These are phyloP conservation scores for Boulengeromyrus knoepffleri DNA, from an alignment of 2,113 vertebrate genomes.

Conservation along the genomic window DNA sequence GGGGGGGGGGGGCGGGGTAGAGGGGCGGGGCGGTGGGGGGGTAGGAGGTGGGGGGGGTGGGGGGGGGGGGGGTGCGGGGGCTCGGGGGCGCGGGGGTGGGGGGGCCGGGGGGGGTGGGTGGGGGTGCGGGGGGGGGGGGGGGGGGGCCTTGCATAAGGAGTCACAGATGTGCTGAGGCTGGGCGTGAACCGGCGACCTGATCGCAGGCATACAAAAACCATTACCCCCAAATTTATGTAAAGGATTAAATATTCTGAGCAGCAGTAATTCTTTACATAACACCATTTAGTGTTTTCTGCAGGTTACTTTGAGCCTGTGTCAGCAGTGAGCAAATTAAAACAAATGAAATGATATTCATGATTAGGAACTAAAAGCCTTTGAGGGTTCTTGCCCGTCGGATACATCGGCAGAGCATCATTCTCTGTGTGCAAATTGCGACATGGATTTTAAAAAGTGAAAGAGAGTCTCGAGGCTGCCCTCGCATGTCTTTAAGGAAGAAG, in stretches of 20 bases:
- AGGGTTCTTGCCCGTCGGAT: neutral
- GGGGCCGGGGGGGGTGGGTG: too few relatives aligned
- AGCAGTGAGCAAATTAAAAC: neutral
- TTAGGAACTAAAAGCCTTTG: neutral
- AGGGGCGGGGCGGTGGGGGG: too few relatives aligned
- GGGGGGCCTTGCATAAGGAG: too few relatives aligned
- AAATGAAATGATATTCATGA: neutral
- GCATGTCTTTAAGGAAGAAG: neutral
- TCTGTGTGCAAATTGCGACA: neutral
- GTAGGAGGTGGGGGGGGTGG: too few relatives aligned
- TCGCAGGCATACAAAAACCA: neutral
- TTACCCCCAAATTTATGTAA: neutral
- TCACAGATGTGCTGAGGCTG: too few relatives aligned
- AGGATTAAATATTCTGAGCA: neutral
- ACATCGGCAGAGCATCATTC: neutral
- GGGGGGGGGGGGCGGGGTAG: too few relatives aligned
- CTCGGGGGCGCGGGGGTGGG: too few relatives aligned
- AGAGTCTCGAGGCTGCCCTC: neutral
- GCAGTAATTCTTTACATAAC: neutral
- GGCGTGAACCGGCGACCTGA: too few relatives aligned
- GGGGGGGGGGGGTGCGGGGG: too few relatives aligned
- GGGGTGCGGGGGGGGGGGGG: too few relatives aligned
- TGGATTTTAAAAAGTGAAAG: neutral
- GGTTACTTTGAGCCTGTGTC: neutral
- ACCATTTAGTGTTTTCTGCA: neutral